Conservation (phyloP, 2,113 vertebrate species). For the Sciurus niger region DNA sequence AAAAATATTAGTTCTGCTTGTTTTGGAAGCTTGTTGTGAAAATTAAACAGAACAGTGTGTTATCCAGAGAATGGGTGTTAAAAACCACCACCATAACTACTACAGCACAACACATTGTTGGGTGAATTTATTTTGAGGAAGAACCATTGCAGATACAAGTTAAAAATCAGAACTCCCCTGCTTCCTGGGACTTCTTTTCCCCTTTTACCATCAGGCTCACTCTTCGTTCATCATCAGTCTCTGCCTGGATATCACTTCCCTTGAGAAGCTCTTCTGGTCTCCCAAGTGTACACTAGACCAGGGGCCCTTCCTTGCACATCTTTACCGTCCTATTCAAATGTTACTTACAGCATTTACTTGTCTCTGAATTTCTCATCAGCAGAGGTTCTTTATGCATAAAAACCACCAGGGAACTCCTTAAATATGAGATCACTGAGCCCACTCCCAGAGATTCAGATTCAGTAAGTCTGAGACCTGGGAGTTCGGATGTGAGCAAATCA, state of each 20-base stretch:
- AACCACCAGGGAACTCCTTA: neutral
- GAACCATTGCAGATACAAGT: neutral
- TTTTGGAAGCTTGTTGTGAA: neutral
- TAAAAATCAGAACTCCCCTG: neutral
- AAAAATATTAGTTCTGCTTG: neutral
- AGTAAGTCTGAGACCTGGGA: neutral
- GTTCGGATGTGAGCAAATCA: neutral
- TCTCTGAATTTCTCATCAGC: neutral
- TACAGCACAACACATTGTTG: neutral
- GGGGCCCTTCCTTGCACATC: neutral
- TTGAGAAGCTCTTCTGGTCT: neutral
- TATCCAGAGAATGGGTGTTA: neutral
- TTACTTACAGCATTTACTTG: neutral
- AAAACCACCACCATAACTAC: no score
- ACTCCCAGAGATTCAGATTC: neutral
- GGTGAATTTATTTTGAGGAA: constrained; percentile 41
- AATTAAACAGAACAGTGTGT: neutral
- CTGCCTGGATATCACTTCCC: neutral
- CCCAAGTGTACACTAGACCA: neutral
- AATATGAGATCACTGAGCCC: neutral
- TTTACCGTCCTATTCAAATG: neutral
- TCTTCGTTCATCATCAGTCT: neutral
- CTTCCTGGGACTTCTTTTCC: neutral
- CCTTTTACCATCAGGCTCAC: neutral
- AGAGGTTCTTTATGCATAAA: neutral